Evolutionary conservation across 1,140 invertebrate genomes (phyloP).

Genomic region (Halesus radiatus): DNA sequence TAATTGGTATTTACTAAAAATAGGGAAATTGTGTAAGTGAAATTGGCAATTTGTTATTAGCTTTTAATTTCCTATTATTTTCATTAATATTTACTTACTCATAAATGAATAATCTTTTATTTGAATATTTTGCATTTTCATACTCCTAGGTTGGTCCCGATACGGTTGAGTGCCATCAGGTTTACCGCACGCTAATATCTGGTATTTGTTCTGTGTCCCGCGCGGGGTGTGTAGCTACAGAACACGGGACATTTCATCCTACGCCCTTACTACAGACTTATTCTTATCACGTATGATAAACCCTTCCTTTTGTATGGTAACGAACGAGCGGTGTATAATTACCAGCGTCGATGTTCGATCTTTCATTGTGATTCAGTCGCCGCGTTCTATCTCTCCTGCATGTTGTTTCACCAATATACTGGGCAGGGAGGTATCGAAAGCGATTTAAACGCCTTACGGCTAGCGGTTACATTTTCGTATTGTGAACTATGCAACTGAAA

Average conservation of each 20-base stretch:
- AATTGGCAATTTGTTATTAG: too few relatives aligned
- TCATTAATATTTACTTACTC: too few relatives aligned
- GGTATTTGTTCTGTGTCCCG: slow-evolving; percentile 36
- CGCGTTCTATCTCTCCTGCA: slow-evolving; percentile 7
- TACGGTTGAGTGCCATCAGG: slow-evolving; percentile 34
- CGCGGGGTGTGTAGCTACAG: slow-evolving; percentile 25
- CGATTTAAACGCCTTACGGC: too few relatives aligned
- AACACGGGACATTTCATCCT: slow-evolving; percentile 43
- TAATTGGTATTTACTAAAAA: too few relatives aligned
- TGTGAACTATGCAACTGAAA: too few relatives aligned
- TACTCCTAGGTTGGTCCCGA: background rate
- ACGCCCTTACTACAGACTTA: slow-evolving; percentile 44
- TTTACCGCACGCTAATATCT: slow-evolving; percentile 43
- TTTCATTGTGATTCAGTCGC: slow-evolving; percentile 25
- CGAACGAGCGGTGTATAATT: slow-evolving; percentile 49
- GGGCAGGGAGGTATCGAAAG: too few relatives aligned
- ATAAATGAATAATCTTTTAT: too few relatives aligned
- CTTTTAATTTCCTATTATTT: too few relatives aligned
- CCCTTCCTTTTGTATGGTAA: slow-evolving; percentile 50
- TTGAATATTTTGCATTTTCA: too few relatives aligned
- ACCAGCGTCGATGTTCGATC: slow-evolving; percentile 32
- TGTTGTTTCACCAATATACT: too few relatives aligned
- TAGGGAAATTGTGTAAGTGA: too few relatives aligned
- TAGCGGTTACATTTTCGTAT: too few relatives aligned
- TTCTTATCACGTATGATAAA: slow-evolving; percentile 51